These are phyloP conservation scores for Lasioglossum pauxillum DNA, from an alignment of 2,888 invertebrate genomes.

Conservation along the genomic window DNA sequence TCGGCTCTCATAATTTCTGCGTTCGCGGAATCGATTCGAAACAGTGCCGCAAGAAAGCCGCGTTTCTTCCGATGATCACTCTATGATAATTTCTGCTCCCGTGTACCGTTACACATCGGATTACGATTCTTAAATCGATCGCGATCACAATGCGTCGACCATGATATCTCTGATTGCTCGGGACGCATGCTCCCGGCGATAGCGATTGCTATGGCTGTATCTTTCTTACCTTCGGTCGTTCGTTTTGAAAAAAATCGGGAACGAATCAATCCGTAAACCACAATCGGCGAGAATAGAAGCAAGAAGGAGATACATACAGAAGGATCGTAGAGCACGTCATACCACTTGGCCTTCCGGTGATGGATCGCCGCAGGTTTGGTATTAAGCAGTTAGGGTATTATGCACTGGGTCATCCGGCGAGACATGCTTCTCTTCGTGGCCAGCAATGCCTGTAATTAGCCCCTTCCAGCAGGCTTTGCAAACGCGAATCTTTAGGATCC, in stretches of 20 bases:
- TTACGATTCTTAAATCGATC: slow-evolving; percentile 3
- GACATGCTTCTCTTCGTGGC: neutral
- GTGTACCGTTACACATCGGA: neutral
- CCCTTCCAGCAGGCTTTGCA: neutral
- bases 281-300: neutral
- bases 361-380: neutral
- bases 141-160: slow-evolving; percentile 3
- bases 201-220: neutral
- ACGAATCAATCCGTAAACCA: slow-evolving; percentile 21
- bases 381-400: slow-evolving; percentile 1
- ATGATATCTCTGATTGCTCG: neutral
- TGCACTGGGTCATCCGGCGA: neutral
- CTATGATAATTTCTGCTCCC: slow-evolving; percentile 7
- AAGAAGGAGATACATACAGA: neutral
- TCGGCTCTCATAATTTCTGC: neutral
- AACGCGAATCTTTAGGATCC: neutral
- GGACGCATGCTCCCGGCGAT: slow-evolving; percentile 6
- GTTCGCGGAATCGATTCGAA: slow-evolving; percentile 5
- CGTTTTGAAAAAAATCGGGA: slow-evolving; percentile 4
- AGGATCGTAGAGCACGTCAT: slow-evolving; percentile 2
- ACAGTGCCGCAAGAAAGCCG: neutral
- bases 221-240: neutral
- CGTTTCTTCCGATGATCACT: slow-evolving; percentile 2
- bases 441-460: neutral
- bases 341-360: neutral